Evolutionary conservation across 2,888 invertebrate species (phyloP), one percentile per base, ranked within the genome.

Genomic region (Tigriopus californicus): DNA sequence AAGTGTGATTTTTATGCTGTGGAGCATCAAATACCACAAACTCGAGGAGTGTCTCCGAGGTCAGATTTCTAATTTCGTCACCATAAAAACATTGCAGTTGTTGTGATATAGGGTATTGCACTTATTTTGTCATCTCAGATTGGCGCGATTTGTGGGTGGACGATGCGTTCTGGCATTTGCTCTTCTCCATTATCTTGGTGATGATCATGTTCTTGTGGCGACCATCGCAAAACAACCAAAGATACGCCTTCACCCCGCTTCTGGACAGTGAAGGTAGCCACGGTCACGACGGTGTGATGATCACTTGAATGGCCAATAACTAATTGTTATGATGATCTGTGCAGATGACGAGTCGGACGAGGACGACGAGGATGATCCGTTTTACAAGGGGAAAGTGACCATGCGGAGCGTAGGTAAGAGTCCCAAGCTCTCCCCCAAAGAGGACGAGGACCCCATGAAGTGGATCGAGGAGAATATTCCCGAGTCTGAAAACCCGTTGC

Each of bases 391-490:
- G 4, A 33, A 33, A 8, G 33, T 33, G 33, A 33, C 33, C 33
- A 33, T 33, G 33, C 33, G 33, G 4, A 33, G 33, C 33, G 33
- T 33, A 3, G 33, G 33, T 5, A 33, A 33, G 33, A 33, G 33
- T 8, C 33, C 33, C 33, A 33, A 33, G 8, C 33, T 33, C 4
- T 33, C 33, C 4, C 33, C 33, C 33, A 33, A 33, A 33, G 49
- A 49, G 8, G 49, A 82, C 70, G 85, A 85, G 65, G 83, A 84
- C 65, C 85, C 85, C 67, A 71, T 86, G 64, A 81, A 87, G 68
- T 94, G 92, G 92, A 84, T 94, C 6, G 92, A 94, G 69, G 90
- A 91, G 65, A 87, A 94, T 71, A 90, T 94, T 65, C 88, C 89
- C 1, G 78, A 83, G 63, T 78, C 79, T 61, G 84, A 85, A 70